These are phyloP conservation scores for Verasper variegatus DNA, from an alignment of 2,113 vertebrate species.

Conservation along the genomic window DNA sequence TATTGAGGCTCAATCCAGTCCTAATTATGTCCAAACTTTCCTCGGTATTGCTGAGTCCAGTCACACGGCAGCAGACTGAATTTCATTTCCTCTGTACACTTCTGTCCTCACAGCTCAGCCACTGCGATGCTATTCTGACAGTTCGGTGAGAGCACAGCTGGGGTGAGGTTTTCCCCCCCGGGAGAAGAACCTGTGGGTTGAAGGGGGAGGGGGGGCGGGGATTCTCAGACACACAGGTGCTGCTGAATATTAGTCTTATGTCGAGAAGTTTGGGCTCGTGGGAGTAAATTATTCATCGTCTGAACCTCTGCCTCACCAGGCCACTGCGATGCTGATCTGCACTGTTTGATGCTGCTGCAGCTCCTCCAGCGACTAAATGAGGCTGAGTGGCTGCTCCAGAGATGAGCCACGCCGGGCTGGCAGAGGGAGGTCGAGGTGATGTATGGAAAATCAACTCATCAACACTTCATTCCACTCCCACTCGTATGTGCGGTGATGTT, in stretches of 20 bases:
- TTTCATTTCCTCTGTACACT: constrained; percentile 26
- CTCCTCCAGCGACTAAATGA: constrained; percentile 33
- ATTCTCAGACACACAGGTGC: constrained; percentile 66
- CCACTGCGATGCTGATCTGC: constrained; percentile 32
- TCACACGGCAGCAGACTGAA: constrained; percentile 39
- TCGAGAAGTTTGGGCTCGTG: constrained; percentile 57
- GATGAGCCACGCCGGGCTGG: constrained; percentile 1
- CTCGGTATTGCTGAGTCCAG: constrained; percentile 26
- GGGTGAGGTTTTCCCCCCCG: constrained; percentile 44
- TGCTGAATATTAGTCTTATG: constrained; percentile 73
- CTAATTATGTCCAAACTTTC: constrained; percentile 33
- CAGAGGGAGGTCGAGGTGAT: too few relatives aligned
- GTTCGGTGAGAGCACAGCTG: constrained; percentile 53
- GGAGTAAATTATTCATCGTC: constrained; percentile 77
- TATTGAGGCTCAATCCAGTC: background rate
- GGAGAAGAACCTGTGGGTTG: constrained; percentile 50
- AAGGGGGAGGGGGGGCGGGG: constrained; percentile 32
- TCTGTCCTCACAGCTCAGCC: constrained; percentile 30
- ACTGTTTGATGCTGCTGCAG: constrained; percentile 60
- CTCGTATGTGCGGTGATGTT: too few relatives aligned
- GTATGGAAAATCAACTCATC: too few relatives aligned
- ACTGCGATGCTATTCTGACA: constrained; percentile 31
- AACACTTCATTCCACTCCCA: too few relatives aligned
- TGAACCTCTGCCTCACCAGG: constrained; percentile 53
- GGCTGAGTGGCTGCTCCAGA: constrained; percentile 22